Conservation (phyloP, 2,113 vertebrate species). For the Lasiurus borealis region DNA sequence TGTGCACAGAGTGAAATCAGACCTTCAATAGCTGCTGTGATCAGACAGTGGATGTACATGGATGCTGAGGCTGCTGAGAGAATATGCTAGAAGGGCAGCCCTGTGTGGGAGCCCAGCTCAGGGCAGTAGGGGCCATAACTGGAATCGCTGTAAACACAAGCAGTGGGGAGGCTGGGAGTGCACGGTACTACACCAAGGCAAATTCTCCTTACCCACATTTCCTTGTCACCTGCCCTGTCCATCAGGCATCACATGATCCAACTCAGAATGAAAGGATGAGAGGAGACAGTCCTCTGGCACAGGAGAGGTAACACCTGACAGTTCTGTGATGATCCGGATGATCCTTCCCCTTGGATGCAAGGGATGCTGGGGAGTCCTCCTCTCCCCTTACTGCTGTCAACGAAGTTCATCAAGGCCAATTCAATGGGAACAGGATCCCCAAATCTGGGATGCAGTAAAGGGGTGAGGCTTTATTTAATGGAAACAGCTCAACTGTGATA, state of each 20-base stretch:
- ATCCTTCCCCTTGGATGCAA: not conserved
- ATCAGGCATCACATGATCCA: not conserved
- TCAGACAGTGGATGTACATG: not conserved
- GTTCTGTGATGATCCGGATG: not conserved
- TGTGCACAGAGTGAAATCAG: not conserved
- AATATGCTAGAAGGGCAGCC: not conserved
- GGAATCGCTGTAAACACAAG: not conserved
- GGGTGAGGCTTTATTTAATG: not conserved
- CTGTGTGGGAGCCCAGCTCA: not conserved
- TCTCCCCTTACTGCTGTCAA: not conserved
- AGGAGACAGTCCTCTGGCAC: not conserved
- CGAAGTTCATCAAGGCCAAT: too few species aligned
- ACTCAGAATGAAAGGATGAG: not conserved
- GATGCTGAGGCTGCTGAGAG: not conserved
- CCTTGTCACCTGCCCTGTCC: not conserved
- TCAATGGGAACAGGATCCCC: not conserved
- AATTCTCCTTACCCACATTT: not conserved
- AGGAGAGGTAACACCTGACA: not conserved
- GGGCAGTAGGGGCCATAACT: not conserved
- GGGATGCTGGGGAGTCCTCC: not conserved
- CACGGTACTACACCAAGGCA: not conserved
- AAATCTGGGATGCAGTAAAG: not conserved
- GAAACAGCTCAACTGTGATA: not conserved
- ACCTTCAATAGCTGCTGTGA: rapidly evolving
- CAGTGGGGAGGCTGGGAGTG: not conserved